Base-by-base conservation (phyloP, 2,797 vertebrate genomes). In the Thripadectes ignobilis region DNA sequence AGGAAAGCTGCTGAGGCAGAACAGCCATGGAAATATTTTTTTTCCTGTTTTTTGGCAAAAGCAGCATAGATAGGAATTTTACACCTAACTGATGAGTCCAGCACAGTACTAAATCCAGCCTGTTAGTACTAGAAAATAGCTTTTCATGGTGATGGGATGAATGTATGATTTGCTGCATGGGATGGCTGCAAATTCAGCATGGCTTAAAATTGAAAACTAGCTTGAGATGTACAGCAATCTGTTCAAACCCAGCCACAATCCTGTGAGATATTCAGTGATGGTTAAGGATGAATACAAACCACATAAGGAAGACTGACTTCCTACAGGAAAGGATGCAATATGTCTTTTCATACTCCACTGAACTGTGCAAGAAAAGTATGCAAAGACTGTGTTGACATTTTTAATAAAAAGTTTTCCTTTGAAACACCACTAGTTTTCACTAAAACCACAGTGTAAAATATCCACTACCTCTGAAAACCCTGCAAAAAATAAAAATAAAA, bases 121-220 rank as follows among this genome's bases (percentile, higher is more conserved):
- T 72, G 66, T 78, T 93, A 78, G 69, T 54, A 57, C 66, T 32
- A 57, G 85, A 74, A 86, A 96, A 95, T 68, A 93, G 76, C 76
- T 94, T 92, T 84, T 74, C 69, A 43, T 61, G n/a, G 45, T 65
- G 85, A 62, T 78, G 69, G 66, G 76, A 67, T 54, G 76, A 92
- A 74, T 29, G 63, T 14, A 41, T 29, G 72, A 85, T 83, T 73
- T 77, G 65, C 75, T 94, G 52, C 65, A 80, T 14, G 29, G 61
- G 41, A 90, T 46, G 38, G 43, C 80, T 78, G 38, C 69, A 96
- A 95, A 92, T 68, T 65, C 83, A 93, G 65, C 41, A 61, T 0
- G 2, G 32, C 61, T 86, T 61, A 78, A 88, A 95, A 83, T 0
- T 43, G 72, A 52, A 76, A 88, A 67, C 6, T 32, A 32, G 22